Base-by-base conservation (phyloP, 2,888 invertebrate species). In the Mimachlamys varia region DNA sequence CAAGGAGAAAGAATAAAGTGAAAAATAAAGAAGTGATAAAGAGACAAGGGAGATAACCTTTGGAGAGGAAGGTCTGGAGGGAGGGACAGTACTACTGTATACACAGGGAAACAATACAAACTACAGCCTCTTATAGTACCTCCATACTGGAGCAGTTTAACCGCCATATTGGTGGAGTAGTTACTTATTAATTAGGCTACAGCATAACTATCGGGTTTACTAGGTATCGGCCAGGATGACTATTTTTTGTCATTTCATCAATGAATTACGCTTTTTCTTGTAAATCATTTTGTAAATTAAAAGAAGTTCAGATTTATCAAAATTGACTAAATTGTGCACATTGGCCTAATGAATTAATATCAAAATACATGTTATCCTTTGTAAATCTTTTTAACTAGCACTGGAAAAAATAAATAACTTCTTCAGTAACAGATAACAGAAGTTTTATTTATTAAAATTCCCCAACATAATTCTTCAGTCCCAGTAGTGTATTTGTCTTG, bases 21-120 rank as follows among this genome's bases (percentile, higher is more conserved):
- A 76, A 58, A 90, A 22, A 88, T 50, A 90, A 49, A 76, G 44
- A 22, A 89, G n/a, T 50, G 62, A 58, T 27, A 44, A 44, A 44
- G 44, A 50, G n/a, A 90, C 33, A 7, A 88, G n/a, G n/a, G 27
- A 55, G 33, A 50, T 33, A 5, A 33, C 76, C 76, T 76, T 27
- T 27, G 10, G 33, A 27, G 76, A 27, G 76, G 76, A 44, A 7
- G 76, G 22, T 76, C 33, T 33, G 33, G 38, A 88, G 38, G 27
- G 3, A 62, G 37, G 58, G 58, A 10, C 37, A 17, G 53, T 7
- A 37, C 58, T n/a, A 37, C 19, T 53, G 53, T 53, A 50, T 15
- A 37, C 44, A 38, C 44, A 27, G 19, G 33, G 1, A 33, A 22
- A 62, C 76, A 38, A 37, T 55, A n/a, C 76, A 53, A 53, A 89